phyloP scores from a whole-genome alignment of 2,797 vertebrate genomes.

The Centropyge bicolor region DNA sequence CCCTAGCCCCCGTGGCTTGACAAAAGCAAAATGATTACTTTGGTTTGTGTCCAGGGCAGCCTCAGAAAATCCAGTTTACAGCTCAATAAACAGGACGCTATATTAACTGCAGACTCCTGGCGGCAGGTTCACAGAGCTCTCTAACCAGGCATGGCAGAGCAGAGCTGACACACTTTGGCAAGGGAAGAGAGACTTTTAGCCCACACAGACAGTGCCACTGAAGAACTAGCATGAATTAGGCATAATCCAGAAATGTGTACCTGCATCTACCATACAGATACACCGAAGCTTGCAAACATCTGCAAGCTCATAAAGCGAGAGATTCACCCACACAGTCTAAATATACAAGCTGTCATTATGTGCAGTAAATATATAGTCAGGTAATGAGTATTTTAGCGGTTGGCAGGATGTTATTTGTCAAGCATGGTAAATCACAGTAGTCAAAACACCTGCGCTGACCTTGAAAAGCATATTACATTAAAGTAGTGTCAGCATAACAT shows the following conservation, averaged over 20 bases:
- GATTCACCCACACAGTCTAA: background rate
- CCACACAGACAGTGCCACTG: slow-evolving; percentile 19
- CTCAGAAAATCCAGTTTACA: slow-evolving; percentile 72
- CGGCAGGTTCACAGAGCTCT: slow-evolving; percentile 62
- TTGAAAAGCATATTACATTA: slow-evolving; percentile 26
- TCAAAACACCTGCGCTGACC: slow-evolving; percentile 42
- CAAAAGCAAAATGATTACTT: slow-evolving; percentile 74
- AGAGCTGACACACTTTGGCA: slow-evolving; percentile 54
- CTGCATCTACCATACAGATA: slow-evolving; percentile 17
- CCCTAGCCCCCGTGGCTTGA: slow-evolving; percentile 45
- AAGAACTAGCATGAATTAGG: slow-evolving; percentile 42
- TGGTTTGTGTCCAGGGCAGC: slow-evolving; percentile 69
- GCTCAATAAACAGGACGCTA: slow-evolving; percentile 73
- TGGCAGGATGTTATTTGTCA: slow-evolving; percentile 40
- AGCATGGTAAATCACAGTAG: slow-evolving; percentile 27
- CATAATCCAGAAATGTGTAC: slow-evolving; percentile 20
- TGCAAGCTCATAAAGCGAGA: slow-evolving; percentile 2
- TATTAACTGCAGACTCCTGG: slow-evolving; percentile 71
- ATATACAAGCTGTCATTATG: slow-evolving; percentile 26
- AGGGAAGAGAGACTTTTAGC: slow-evolving; percentile 44
- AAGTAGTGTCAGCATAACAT: slow-evolving; percentile 10
- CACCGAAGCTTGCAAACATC: slow-evolving; percentile 4
- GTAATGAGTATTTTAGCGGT: slow-evolving; percentile 36
- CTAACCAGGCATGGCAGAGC: slow-evolving; percentile 66
- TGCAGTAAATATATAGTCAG: slow-evolving; percentile 21